phyloP scores from a whole-genome alignment of 92 coral and sea anemone genomes.

The Palythoa caribaeorum region DNA sequence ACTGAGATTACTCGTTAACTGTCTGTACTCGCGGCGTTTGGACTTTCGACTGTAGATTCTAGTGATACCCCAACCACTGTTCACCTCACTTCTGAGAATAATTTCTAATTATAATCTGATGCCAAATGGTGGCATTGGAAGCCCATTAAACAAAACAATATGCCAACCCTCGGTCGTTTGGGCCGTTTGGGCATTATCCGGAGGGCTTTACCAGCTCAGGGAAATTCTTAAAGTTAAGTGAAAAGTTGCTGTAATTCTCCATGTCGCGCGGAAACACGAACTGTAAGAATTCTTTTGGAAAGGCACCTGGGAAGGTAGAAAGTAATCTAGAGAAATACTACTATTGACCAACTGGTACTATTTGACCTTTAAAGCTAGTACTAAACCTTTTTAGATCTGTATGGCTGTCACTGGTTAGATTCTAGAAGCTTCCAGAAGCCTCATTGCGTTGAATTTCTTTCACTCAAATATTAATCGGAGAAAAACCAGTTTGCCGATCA shows the following conservation, averaged over 20 bases:
- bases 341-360: neutral
- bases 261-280: neutral
- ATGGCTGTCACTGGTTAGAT: neutral
- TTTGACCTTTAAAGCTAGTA: neutral
- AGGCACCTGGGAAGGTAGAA: neutral
- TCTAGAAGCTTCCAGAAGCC: neutral
- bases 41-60: no score
- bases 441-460: no score
- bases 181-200: no score
- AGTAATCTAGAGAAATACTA: neutral
- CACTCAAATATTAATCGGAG: neutral
- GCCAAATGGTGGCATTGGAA: no score
- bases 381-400: neutral
- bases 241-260: neutral
- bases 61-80: no score
- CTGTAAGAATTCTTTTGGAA: neutral
- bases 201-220: neutral
- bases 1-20: no score
- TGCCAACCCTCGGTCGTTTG: no score
- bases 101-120: no score
- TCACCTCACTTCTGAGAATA: no score
- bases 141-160: no score
- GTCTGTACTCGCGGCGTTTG: no score
- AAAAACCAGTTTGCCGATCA: neutral
- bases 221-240: constrained; percentile 1